phyloP scores from a whole-genome alignment of 2,888 invertebrate species.

The Diaperis boleti region DNA sequence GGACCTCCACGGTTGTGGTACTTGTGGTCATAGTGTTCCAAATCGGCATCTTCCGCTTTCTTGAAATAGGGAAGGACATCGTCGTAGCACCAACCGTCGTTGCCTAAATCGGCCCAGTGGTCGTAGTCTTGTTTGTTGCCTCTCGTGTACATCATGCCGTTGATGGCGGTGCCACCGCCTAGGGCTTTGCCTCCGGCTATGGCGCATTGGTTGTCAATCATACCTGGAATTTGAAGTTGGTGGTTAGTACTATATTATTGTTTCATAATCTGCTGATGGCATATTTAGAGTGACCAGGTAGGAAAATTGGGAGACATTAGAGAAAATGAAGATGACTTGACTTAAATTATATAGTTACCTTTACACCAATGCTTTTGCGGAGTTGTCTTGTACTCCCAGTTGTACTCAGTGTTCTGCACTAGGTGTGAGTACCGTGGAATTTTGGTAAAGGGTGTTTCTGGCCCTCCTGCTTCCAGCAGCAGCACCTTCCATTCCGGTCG shows the following conservation, averaged over 20 bases:
- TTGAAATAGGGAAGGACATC: constrained; percentile 81
- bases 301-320: too few species aligned
- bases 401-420: constrained; percentile 68
- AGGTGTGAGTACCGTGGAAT: constrained; percentile 63
- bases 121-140: constrained; percentile 80
- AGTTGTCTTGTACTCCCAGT: constrained; percentile 72
- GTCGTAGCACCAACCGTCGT: constrained; percentile 79
- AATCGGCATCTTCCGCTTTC: constrained; percentile 78
- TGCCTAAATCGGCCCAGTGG: constrained; percentile 78
- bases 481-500: constrained; percentile 65
- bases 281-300: too few species aligned
- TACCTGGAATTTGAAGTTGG: constrained; percentile 47
- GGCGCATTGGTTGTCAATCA: constrained; percentile 48
- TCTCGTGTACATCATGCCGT: constrained; percentile 84
- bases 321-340: too few species aligned
- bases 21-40: constrained; percentile 68
- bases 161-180: constrained; percentile 83
- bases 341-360: too few species aligned
- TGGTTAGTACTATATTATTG: too few species aligned
- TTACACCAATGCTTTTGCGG: constrained; percentile 68
- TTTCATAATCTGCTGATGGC: too few species aligned
- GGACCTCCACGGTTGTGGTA: constrained; percentile 70
- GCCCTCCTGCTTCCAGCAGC: constrained; percentile 69
- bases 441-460: constrained; percentile 66
- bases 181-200: constrained; percentile 76